These are phyloP conservation scores for Reticulitermes speratus DNA, from an alignment of 1,140 invertebrate genomes.

Conservation along the genomic window DNA sequence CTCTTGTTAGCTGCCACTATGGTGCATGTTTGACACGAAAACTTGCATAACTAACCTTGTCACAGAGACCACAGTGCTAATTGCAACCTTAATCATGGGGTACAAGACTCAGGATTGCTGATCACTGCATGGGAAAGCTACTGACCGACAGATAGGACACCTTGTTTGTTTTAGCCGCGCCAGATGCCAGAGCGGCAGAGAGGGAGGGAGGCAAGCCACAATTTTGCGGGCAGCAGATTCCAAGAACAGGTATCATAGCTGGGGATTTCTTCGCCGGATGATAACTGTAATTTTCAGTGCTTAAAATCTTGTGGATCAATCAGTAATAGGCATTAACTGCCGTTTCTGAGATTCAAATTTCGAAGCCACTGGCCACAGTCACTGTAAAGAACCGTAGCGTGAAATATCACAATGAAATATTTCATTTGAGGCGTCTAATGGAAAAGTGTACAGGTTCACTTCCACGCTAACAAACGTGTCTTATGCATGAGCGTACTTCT, in stretches of 20 bases:
- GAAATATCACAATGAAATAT: not conserved
- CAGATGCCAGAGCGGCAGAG: not conserved
- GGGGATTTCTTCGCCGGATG: constrained; percentile 1
- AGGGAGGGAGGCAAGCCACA: not conserved
- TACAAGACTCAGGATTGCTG: not conserved
- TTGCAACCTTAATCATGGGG: not conserved
- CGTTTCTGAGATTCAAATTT: not conserved
- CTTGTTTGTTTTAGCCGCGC: not conserved
- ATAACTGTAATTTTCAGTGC: too few relatives aligned
- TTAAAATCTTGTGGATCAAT: too few relatives aligned
- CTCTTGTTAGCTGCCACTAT: not conserved
- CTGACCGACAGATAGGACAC: not conserved
- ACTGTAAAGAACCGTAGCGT: not conserved
- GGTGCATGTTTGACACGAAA: not conserved
- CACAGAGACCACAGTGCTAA: not conserved
- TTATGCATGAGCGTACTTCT: too few relatives aligned
- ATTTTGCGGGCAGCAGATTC: not conserved
- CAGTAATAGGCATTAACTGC: not conserved
- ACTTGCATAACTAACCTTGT: not conserved
- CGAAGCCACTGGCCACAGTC: not conserved
- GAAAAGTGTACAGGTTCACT: not conserved
- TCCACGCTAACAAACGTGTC: not conserved
- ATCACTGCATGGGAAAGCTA: not conserved
- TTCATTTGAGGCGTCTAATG: not conserved
- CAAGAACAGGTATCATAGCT: not conserved